Conservation (phyloP, 2,797 vertebrate species). For the Chrosomus eos region DNA sequence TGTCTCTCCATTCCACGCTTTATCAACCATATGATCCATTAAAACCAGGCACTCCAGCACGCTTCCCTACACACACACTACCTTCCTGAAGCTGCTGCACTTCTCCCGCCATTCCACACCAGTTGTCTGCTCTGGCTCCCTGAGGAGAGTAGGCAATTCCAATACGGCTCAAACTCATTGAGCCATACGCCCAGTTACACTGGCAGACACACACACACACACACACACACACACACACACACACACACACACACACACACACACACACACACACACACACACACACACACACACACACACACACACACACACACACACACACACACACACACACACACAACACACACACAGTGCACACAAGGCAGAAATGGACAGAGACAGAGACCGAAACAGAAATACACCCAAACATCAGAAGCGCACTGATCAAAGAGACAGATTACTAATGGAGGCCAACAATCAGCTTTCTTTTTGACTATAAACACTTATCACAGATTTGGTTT, state of each 20-base stretch:
- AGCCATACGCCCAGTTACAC: slow-evolving; percentile 54
- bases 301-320: slow-evolving; percentile 23
- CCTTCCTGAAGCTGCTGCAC: slow-evolving; percentile 37
- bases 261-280: slow-evolving; percentile 11
- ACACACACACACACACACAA: slow-evolving; percentile 14
- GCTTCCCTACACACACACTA: slow-evolving; percentile 40
- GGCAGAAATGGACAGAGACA: slow-evolving; percentile 34
- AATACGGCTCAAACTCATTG: slow-evolving; percentile 53
- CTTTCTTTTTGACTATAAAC: slow-evolving; percentile 41
- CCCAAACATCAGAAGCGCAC: slow-evolving; percentile 33
- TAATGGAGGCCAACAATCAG: slow-evolving; percentile 34
- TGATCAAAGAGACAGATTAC: slow-evolving; percentile 41
- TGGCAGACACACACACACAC: slow-evolving; percentile 33
- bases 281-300: slow-evolving; percentile 21
- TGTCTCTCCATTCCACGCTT: slow-evolving; percentile 72
- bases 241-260: slow-evolving; percentile 17
- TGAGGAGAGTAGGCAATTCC: slow-evolving; percentile 54
- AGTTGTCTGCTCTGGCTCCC: slow-evolving; percentile 51
- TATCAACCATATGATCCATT: slow-evolving; percentile 79
- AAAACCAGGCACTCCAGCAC: slow-evolving; percentile 54
- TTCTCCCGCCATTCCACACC: slow-evolving; percentile 53
- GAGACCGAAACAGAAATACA: slow-evolving; percentile 46
- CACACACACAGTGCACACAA: neutral
- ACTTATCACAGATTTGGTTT: slow-evolving; percentile 7
- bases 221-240: slow-evolving; percentile 12